phyloP scores from a whole-genome alignment of 2,113 vertebrate genomes.

The Cepphus grylle region DNA sequence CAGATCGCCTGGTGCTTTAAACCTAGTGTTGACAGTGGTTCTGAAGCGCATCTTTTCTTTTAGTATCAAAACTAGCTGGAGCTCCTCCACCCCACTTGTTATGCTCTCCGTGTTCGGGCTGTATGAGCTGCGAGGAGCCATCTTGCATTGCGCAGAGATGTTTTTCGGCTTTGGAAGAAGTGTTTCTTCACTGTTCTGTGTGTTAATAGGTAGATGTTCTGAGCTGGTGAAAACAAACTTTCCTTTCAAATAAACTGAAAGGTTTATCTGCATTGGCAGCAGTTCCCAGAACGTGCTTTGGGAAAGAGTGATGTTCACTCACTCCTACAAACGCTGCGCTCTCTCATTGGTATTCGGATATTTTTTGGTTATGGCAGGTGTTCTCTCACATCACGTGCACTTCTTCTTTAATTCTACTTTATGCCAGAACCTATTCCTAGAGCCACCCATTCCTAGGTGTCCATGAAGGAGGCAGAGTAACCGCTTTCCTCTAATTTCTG shows the following conservation, averaged over 20 bases:
- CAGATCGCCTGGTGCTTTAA: background rate
- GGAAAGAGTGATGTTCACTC: background rate
- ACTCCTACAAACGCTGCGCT: background rate
- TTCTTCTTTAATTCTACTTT: background rate
- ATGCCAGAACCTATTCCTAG: background rate
- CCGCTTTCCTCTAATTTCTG: background rate
- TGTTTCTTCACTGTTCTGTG: background rate
- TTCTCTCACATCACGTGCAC: rapidly evolving
- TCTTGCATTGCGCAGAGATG: background rate
- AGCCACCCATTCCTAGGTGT: background rate
- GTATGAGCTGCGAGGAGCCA: background rate
- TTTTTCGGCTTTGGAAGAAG: background rate
- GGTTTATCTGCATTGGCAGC: background rate
- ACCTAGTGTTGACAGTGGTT: background rate
- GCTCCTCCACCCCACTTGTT: background rate
- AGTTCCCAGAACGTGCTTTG: background rate
- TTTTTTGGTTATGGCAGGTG: background rate
- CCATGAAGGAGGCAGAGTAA: background rate
- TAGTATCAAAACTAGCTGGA: background rate
- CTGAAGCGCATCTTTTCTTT: background rate
- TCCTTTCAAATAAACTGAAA: background rate
- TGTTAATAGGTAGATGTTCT: background rate
- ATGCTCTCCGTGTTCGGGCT: background rate
- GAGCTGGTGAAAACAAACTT: background rate
- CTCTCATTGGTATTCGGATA: background rate